Evolutionary conservation across 1,140 invertebrate genomes (phyloP).

Genomic region (Procambarus clarkii): DNA sequence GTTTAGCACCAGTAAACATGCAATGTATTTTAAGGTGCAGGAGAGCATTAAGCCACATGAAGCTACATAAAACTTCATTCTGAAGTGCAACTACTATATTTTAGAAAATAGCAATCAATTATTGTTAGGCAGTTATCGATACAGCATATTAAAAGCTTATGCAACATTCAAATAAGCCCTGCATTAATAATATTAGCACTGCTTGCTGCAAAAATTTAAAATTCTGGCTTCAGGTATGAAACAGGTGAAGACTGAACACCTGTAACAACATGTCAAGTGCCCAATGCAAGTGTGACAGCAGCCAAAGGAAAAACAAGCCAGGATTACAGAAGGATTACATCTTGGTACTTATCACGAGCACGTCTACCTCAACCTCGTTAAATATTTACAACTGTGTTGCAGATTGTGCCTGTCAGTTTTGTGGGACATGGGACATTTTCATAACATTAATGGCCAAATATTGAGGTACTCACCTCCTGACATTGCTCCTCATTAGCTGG

Average conservation of each 20-base stretch:
- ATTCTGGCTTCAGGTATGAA: not conserved
- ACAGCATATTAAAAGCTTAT: conserved; percentile 40
- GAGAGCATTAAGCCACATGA: conserved; percentile 64
- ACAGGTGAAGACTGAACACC: not conserved
- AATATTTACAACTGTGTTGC: not conserved
- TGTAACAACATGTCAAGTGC: not conserved
- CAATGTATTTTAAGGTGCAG: conserved; percentile 50
- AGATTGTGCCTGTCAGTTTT: conserved; percentile 22
- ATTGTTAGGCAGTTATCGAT: conserved; percentile 10
- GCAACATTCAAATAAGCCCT: conserved; percentile 30
- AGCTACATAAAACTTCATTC: conserved; percentile 61
- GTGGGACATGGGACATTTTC: not conserved
- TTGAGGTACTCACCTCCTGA: conserved; percentile 44
- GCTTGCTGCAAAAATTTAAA: not conserved
- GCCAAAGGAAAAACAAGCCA: not conserved
- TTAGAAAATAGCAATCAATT: conserved; percentile 43
- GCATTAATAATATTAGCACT: not conserved
- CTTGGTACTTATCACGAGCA: not conserved
- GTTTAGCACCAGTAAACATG: conserved; percentile 54
- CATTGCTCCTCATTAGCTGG: conserved; percentile 57
- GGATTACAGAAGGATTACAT: not conserved
- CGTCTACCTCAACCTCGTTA: not conserved
- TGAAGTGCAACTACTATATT: conserved; percentile 47
- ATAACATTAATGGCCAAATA: not conserved
- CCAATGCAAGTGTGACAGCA: not conserved